phyloP scores from a whole-genome alignment of 2,113 vertebrate genomes.

The Dromaius novaehollandiae region DNA sequence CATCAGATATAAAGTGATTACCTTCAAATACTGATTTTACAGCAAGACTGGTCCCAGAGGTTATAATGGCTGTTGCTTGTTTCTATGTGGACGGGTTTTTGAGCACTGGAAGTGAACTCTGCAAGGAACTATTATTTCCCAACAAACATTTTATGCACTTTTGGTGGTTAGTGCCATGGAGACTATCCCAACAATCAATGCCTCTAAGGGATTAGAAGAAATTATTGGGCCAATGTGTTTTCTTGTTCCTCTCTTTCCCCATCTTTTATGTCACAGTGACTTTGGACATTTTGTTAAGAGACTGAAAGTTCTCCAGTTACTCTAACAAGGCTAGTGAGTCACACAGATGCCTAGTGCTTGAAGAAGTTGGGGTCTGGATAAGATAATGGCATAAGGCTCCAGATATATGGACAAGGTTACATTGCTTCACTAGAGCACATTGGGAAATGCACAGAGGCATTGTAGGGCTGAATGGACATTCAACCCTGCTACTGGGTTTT shows the following conservation, averaged over 20 bases:
- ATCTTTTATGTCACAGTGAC: conserved; percentile 45
- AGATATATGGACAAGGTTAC: background rate
- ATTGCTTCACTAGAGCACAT: background rate
- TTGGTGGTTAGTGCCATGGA: conserved; percentile 42
- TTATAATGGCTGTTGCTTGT: conserved; percentile 38
- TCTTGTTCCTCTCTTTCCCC: conserved; percentile 8
- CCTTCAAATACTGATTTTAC: conserved; percentile 65
- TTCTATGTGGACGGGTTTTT: conserved; percentile 52
- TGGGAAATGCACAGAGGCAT: background rate
- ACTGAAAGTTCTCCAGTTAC: conserved; percentile 25
- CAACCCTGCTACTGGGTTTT: background rate
- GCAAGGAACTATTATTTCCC: conserved; percentile 36
- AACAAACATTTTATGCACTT: conserved; percentile 41
- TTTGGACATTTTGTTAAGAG: conserved; percentile 53
- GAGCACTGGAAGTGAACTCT: conserved; percentile 41
- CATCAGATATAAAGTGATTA: conserved; percentile 62
- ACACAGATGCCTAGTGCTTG: background rate
- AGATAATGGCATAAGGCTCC: background rate
- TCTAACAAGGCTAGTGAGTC: conserved; percentile 40
- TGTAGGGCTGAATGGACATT: background rate
- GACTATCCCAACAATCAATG: conserved; percentile 43
- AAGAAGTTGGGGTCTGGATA: background rate
- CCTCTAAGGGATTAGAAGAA: conserved; percentile 27
- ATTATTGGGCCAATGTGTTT: conserved; percentile 29
- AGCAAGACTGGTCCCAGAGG: conserved; percentile 34